A percentile compares a stretch with the other conserved stretches of the same genome.
These are phyloP conservation scores for Itoplectis maculator DNA, from an alignment of 2,888 invertebrate species.

Conservation along the genomic window DNA sequence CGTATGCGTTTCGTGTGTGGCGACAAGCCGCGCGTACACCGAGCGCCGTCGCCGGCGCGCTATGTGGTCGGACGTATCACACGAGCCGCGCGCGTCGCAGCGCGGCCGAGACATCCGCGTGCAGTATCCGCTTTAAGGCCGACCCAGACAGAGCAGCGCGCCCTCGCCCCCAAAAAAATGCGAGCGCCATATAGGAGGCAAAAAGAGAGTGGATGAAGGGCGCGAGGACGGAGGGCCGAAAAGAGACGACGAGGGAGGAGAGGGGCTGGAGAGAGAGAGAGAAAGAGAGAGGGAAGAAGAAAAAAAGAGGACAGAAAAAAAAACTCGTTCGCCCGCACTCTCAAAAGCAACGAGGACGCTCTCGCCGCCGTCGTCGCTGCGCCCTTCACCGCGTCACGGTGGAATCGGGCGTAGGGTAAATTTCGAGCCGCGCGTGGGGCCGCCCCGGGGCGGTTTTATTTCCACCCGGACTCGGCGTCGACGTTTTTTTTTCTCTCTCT, in stretches of 20 bases:
- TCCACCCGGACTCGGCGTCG: conserved; percentile 61
- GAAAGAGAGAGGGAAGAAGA: conserved; percentile 26
- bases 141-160: conserved; percentile 74
- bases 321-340: conserved; percentile 72
- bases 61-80: not conserved
- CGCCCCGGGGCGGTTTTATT: conserved; percentile 70
- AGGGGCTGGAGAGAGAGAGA: conserved; percentile 13
- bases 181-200: conserved; percentile 44
- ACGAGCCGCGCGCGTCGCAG: not conserved
- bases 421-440: conserved; percentile 67
- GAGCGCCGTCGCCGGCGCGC: no score
- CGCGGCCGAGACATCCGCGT: conserved; percentile 63
- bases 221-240: conserved; percentile 51
- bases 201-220: conserved; percentile 54
- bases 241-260: conserved; percentile 39
- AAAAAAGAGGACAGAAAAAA: conserved; percentile 39
- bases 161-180: conserved; percentile 58
- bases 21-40: no score
- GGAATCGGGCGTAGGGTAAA: conserved; percentile 64
- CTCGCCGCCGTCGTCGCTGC: conserved; percentile 24
- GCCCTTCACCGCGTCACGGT: conserved; percentile 55
- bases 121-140: conserved; percentile 76
- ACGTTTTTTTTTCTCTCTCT: conserved; percentile 25
- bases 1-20: no score
- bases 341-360: conserved; percentile 63